phyloP scores from a whole-genome alignment of 2,113 vertebrate genomes.

The Piprites chloris region DNA sequence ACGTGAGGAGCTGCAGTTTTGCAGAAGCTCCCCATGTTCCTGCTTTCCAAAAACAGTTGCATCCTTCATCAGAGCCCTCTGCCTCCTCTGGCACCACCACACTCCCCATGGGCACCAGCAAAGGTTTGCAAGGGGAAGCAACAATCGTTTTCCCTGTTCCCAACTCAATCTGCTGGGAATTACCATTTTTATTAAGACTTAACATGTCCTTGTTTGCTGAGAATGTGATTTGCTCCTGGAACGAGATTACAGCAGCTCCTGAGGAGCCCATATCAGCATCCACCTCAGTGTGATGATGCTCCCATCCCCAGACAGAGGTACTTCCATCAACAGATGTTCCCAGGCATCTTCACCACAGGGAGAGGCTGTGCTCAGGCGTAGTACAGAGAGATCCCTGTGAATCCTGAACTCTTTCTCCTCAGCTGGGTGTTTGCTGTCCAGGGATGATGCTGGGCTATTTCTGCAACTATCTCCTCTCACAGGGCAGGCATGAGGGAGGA shows the following conservation, averaged over 20 bases:
- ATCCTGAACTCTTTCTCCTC: neutral
- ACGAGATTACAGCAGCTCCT: conserved; percentile 28
- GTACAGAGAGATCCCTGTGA: fast-evolving
- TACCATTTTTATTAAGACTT: conserved; percentile 63
- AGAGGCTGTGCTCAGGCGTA: neutral
- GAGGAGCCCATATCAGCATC: neutral
- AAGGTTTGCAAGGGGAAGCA: neutral
- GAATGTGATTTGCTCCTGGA: conserved; percentile 52
- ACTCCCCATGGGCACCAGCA: neutral
- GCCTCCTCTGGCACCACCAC: neutral
- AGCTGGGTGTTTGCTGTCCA: neutral
- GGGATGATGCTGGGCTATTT: fast-evolving
- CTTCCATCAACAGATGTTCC: neutral
- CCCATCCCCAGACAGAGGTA: neutral
- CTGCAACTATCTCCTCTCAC: neutral
- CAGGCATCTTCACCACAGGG: neutral
- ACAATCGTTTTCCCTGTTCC: neutral
- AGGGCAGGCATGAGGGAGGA: neutral
- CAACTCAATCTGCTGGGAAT: conserved; percentile 51
- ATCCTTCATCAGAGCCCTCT: neutral
- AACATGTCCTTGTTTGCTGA: conserved; percentile 39
- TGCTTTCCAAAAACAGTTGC: neutral
- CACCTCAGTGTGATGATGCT: neutral
- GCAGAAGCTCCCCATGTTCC: neutral
- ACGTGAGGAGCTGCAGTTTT: neutral